Evolutionary conservation across 2,888 invertebrate genomes (phyloP).

Genomic region (Escarpia spicata): DNA sequence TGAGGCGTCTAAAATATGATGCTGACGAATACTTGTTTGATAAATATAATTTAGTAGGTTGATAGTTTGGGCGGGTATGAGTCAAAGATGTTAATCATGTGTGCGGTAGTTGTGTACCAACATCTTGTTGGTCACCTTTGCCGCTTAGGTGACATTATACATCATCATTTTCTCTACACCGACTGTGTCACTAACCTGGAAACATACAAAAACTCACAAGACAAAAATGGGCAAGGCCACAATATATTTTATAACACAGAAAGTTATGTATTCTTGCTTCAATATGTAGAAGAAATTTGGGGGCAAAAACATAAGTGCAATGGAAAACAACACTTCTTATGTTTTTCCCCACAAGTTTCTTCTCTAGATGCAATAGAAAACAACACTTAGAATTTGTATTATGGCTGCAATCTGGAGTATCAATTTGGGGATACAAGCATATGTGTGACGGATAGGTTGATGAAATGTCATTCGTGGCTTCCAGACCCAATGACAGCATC

Average conservation of each 20-base stretch:
- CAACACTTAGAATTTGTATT: neutral
- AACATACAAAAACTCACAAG: neutral
- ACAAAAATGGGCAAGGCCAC: neutral
- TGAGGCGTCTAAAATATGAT: neutral
- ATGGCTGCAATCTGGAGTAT: neutral
- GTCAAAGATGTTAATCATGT: neutral
- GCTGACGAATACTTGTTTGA: neutral
- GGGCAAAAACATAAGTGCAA: neutral
- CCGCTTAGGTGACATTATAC: neutral
- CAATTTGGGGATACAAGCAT: neutral
- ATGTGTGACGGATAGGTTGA: neutral
- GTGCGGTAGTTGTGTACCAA: neutral
- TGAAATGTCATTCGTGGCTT: neutral
- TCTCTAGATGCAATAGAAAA: no score
- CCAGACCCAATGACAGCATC: neutral
- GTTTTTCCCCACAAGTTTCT: no score
- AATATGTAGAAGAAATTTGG: neutral
- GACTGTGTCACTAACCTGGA: neutral
- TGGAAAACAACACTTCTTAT: no score
- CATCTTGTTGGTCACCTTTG: neutral
- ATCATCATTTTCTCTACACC: neutral
- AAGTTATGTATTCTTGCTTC: neutral
- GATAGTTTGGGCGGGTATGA: conserved; percentile 16
- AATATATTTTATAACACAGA: neutral
- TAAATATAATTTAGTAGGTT: neutral